Conservation (phyloP, 2,888 invertebrate species). For the Kryphioiulus occultus region DNA sequence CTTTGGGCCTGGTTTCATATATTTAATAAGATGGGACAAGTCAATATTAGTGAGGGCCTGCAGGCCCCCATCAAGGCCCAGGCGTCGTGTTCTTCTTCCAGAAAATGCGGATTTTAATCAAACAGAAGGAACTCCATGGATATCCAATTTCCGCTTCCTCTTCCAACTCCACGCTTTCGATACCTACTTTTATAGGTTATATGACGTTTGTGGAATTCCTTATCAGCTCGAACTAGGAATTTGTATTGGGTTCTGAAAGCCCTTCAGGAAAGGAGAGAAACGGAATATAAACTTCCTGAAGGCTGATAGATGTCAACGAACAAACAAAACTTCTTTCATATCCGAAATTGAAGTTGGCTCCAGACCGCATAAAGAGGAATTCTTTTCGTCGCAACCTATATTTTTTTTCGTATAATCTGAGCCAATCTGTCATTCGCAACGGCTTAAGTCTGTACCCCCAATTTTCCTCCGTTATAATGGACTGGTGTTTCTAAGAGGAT, state of each 20-base stretch:
- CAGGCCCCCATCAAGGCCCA: too few relatives aligned
- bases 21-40: too few relatives aligned
- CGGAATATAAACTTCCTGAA: constrained; percentile 1
- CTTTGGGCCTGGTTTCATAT: background rate
- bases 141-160: background rate
- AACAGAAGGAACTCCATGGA: background rate
- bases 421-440: background rate
- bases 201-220: constrained; percentile 8
- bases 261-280: constrained; percentile 7
- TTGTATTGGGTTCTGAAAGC: background rate
- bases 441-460: background rate
- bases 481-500: constrained; percentile 17
- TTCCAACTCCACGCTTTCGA: background rate
- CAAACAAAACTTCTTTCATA: constrained; percentile 19
- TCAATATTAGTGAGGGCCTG: too few relatives aligned
- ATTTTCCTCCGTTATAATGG: constrained; percentile 9
- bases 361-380: constrained; percentile 2
- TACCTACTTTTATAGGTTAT: background rate
- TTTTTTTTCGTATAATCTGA: background rate
- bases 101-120: background rate
- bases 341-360: constrained; percentile 16
- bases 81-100: background rate
- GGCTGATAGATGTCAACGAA: constrained; percentile 7
- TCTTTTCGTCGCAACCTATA: background rate
- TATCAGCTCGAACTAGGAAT: background rate